Evolutionary conservation across 2,797 vertebrate species (phyloP).

Genomic region (Poecile montanus): DNA sequence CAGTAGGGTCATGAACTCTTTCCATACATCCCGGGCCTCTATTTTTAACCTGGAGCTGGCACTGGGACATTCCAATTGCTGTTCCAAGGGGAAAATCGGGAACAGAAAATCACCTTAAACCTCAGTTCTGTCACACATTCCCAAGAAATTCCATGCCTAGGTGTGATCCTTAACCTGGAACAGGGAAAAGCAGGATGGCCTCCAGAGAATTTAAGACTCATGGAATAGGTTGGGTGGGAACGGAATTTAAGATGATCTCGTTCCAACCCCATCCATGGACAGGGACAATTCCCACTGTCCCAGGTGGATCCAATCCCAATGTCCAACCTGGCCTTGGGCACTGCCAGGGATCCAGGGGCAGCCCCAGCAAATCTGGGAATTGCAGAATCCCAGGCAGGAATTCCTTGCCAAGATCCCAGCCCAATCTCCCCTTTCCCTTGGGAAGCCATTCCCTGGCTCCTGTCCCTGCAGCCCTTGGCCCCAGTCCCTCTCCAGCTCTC

Average conservation of each 20-base stretch:
- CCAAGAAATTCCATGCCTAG: neutral
- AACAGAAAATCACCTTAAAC: neutral
- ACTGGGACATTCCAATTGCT: neutral
- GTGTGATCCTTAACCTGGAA: neutral
- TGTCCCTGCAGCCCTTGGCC: neutral
- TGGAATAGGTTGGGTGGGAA: neutral
- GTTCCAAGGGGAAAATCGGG: neutral
- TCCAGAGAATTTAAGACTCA: neutral
- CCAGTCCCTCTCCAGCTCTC: neutral
- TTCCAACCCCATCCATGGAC: fast-evolving
- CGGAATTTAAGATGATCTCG: neutral
- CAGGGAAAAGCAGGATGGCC: neutral
- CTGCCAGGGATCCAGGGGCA: neutral
- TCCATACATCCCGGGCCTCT: neutral
- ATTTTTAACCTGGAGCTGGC: neutral
- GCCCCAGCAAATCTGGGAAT: neutral
- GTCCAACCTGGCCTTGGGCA: neutral
- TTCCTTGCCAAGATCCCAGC: neutral
- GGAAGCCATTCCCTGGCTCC: neutral
- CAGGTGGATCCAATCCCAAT: fast-evolving
- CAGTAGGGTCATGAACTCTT: neutral
- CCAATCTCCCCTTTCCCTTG: neutral
- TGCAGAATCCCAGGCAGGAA: neutral
- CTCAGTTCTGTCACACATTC: neutral
- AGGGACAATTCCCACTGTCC: fast-evolving